Conservation (phyloP, 2,113 vertebrate species). For the Lepus timidus region DNA sequence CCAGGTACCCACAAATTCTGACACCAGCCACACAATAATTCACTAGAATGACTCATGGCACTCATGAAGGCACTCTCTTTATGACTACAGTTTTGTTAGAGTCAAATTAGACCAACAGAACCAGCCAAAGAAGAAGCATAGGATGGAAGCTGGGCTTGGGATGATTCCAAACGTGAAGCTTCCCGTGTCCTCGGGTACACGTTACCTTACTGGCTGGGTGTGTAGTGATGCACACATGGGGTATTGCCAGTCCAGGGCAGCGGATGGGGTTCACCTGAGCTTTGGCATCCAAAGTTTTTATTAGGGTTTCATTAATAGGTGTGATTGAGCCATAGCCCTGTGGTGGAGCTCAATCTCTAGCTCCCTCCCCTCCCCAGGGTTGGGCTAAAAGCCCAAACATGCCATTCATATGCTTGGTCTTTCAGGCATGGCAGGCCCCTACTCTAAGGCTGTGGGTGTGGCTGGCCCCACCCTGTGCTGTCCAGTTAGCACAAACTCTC, state of each 20-base stretch:
- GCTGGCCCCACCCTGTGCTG: not conserved
- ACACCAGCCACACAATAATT: not conserved
- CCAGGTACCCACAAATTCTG: not conserved
- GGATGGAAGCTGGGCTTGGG: not conserved
- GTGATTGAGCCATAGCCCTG: not conserved
- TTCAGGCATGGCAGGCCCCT: not conserved
- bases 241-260: not conserved
- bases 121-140: not conserved
- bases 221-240: not conserved
- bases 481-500: not conserved
- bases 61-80: not conserved
- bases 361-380: not conserved
- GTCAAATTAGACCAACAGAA: not conserved
- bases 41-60: not conserved
- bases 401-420: not conserved
- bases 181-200: not conserved
- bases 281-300: not conserved
- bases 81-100: not conserved
- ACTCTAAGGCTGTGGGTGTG: not conserved
- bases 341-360: not conserved
- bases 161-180: not conserved
- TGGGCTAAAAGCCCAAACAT: not conserved
- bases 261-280: not conserved
- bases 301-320: not conserved
- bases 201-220: not conserved